Evolutionary conservation across 2,888 invertebrate genomes (phyloP), one percentile per base, ranked within the genome.

Genomic region (Amblyjoppa fuscipennis): DNA sequence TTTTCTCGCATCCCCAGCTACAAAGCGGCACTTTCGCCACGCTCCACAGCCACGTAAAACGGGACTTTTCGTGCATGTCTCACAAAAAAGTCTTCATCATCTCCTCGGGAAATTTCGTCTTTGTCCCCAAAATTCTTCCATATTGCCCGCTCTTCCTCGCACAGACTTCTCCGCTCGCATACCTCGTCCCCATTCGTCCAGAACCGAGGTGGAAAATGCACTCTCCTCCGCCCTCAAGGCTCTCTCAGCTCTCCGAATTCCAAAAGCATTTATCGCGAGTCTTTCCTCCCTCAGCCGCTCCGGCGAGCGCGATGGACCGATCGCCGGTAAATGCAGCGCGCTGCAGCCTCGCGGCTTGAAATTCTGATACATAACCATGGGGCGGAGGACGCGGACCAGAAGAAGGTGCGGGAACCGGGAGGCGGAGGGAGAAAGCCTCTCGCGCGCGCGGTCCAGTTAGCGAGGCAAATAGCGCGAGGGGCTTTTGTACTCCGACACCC

Each of bases 401-500:
- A 38, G 56, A 77, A 41, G 68, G 77, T 25, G 66, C 31, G 64
- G 13, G 59, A 6, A 28, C 28, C 45, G 71, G 49, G 38, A 45
- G 31, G n/a, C 16, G 31, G 38, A 66, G 64, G 66, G 73, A 68
- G 45, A 64, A 71, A 71, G 71, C 45, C 56, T 64, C 61, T 53
- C 34, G 73, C 56, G 77, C 31, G 77, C 82, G 85, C 78, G 85
- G 86, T 86, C 86, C 86, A 86, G 86, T 86, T 86, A 86, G 84
- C 84, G 75, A 82, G 81, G 86, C 86, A 86, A 86, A 84, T 86
- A 86, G 86, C 81, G 81, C 81, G 78, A 86, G 81, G 71, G 71
- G 86, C 86, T 86, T 86, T 86, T 86, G 86, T 86, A 86, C 84
- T 86, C 86, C 86, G 84, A 81, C 81, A 82, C 84, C 84, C 86